Evolutionary conservation across 2,113 vertebrate genomes (phyloP).

Genomic region (Helogale parvula): DNA sequence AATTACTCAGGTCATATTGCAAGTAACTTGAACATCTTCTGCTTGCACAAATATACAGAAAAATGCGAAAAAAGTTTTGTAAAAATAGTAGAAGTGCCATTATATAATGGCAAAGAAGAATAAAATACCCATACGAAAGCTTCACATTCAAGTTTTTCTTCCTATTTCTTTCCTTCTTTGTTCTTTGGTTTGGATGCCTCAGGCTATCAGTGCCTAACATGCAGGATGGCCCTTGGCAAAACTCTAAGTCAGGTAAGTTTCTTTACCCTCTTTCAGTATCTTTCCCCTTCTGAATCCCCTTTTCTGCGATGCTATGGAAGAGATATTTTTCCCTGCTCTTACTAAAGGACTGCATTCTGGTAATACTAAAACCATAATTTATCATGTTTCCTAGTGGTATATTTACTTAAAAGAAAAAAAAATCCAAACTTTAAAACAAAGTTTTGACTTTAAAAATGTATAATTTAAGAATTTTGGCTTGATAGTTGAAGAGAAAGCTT

Average conservation of each 20-base stretch:
- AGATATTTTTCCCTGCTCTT: background rate
- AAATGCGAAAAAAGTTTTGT: background rate
- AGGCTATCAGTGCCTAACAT: background rate
- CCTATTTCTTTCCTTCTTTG: background rate
- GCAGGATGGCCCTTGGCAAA: background rate
- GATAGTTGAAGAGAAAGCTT: background rate
- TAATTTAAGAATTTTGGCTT: background rate
- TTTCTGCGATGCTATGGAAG: background rate
- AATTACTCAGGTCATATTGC: background rate
- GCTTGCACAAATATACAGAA: background rate
- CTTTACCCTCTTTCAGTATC: background rate
- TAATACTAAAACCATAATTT: background rate
- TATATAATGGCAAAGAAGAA: background rate
- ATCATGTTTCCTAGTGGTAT: background rate
- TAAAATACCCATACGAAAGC: background rate
- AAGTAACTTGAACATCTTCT: background rate
- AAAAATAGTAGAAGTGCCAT: background rate
- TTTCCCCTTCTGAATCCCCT: background rate
- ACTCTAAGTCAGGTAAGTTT: background rate
- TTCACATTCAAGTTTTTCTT: background rate
- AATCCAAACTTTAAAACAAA: background rate
- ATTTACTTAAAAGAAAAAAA: background rate
- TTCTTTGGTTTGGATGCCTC: background rate
- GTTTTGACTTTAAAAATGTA: background rate
- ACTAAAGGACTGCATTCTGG: background rate